Conservation (phyloP, 92 coral and sea anemone species). For the Actinernus sp. region DNA sequence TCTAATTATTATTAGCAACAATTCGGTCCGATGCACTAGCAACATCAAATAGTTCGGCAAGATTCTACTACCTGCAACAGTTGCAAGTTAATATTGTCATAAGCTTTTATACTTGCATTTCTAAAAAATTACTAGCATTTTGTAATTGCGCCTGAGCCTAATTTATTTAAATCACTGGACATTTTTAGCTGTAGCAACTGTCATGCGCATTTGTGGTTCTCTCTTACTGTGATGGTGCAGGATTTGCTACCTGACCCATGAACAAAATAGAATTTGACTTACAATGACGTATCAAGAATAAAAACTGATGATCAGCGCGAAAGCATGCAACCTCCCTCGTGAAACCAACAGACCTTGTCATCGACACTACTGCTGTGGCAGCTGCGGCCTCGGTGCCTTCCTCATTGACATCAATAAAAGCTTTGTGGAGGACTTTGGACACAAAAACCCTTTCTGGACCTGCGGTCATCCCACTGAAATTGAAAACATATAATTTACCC, state of each 20-base stretch:
- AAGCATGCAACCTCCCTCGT: slow-evolving; percentile 43
- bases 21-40: too few species aligned
- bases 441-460: slow-evolving; percentile 66
- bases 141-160: too few species aligned
- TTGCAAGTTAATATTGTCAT: too few species aligned
- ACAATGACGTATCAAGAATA: slow-evolving; percentile 71
- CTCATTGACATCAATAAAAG: slow-evolving; percentile 94
- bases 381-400: slow-evolving; percentile 98
- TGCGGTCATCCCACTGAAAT: slow-evolving; percentile 70
- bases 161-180: too few species aligned
- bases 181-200: too few species aligned
- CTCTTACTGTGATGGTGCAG: slow-evolving; percentile 32
- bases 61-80: too few species aligned
- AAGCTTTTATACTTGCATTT: too few species aligned
- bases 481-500: too few species aligned
- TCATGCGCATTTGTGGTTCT: too few species aligned
- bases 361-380: slow-evolving; percentile 61
- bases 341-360: slow-evolving; percentile 13
- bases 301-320: slow-evolving; percentile 90
- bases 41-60: too few species aligned
- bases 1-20: too few species aligned
- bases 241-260: slow-evolving; percentile 77
- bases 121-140: too few species aligned
- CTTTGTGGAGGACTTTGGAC: slow-evolving; percentile 84
- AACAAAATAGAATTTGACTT: slow-evolving; percentile 72